Base-by-base conservation (phyloP, 2,888 invertebrate species). In the Panopea generosa region DNA sequence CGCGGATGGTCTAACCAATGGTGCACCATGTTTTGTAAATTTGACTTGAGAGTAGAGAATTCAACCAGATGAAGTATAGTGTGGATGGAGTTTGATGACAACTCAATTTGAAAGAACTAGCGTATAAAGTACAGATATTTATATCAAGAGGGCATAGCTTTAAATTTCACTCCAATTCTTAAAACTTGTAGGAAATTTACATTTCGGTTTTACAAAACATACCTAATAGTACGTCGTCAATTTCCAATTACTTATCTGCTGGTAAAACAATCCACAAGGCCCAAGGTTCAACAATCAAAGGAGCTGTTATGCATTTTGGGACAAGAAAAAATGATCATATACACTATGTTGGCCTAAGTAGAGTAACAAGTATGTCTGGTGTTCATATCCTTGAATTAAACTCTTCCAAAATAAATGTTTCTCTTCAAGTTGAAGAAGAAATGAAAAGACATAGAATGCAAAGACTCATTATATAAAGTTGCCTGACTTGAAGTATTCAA, bases 281-380 rank as follows among this genome's bases (percentile, higher is more conserved):
- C 4, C 82, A 84, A 53, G 82, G 79, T 1, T 71, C 70, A 38
- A 84, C 82, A 14, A 20, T 84, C 20, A 66, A 74, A 27, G 53
- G 27, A 16, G 71, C 68, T 57, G 80, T 82, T 18, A 11, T 82
- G 43, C 63, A 84, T 71, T 76, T 82, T 60, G 72, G 69, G 18
- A 33, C 20, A 3, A 66, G 70, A 53, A 72, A 67, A 72, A 60
- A 33, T 33, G 61, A 65, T 18, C 84, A 82, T 49, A 69, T 77
- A 22, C 82, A 84, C 63, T 84, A 84, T 77, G 75, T 77, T 59
- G 80, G 66, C n/a, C 43, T 82, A 18, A 77, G 82, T 38, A 63
- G 82, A 38, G 78, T 82, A 1, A 47, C 49, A n/a, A 73, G 27
- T 22, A 20, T 83, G 38, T 47, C 60, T 9, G 57, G 55, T 6